Percentiles rank a stretch among this genome's conserved stretches.
Evolutionary conservation across 1,140 invertebrate species (phyloP).

Genomic region (Belonocnema kinseyi): DNA sequence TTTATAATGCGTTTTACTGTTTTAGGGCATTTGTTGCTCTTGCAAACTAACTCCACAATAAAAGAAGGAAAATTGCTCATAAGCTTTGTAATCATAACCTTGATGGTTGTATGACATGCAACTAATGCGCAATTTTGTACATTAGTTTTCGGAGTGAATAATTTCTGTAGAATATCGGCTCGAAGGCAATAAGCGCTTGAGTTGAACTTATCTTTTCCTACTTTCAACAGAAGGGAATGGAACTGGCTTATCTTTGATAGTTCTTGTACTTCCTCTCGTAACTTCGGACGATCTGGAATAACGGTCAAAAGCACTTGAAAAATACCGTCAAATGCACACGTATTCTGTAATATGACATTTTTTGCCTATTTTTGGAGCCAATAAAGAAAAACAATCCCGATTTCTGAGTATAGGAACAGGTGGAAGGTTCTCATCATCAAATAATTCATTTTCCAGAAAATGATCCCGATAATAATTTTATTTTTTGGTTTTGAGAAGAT

Average conservation of each 20-base stretch:
- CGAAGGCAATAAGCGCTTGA: neutral
- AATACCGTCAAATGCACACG: neutral
- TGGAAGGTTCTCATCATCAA: slow-evolving; percentile 5
- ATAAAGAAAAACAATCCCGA: neutral
- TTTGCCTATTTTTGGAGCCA: neutral
- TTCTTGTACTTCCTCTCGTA: neutral
- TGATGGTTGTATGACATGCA: neutral
- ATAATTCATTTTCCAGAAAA: neutral
- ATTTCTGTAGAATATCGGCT: neutral
- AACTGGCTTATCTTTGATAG: neutral
- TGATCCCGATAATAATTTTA: neutral
- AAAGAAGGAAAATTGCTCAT: neutral
- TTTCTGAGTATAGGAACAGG: neutral
- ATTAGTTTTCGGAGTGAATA: neutral
- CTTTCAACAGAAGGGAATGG: neutral
- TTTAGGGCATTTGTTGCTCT: neutral
- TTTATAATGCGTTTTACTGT: neutral
- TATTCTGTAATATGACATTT: neutral
- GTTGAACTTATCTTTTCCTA: neutral
- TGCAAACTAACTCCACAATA: neutral
- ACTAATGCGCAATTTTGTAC: neutral
- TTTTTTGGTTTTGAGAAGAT: neutral
- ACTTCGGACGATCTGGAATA: neutral
- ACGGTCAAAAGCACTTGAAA: neutral
- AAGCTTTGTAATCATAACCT: neutral